phyloP scores from a whole-genome alignment of 64 coral and sea anemone genomes.

The Dendronephthya gigantea region DNA sequence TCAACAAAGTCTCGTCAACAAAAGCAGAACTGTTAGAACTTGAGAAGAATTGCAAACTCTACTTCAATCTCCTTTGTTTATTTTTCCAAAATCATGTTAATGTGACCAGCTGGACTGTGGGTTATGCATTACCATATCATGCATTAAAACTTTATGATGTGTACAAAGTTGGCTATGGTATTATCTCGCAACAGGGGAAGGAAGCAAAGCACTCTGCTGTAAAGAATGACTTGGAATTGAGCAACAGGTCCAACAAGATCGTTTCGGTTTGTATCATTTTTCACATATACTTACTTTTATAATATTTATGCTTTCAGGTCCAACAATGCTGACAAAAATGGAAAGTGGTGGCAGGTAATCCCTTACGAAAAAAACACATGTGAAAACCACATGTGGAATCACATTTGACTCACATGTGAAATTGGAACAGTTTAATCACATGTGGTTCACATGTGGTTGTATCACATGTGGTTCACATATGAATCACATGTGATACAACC shows the following conservation, averaged over 20 bases:
- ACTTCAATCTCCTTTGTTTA: constrained; percentile 4
- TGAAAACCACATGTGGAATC: too few species aligned
- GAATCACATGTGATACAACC: too few species aligned
- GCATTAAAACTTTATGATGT: not conserved
- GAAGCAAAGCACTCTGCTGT: not conserved
- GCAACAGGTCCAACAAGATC: not conserved
- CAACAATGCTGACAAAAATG: not conserved
- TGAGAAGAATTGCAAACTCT: not conserved
- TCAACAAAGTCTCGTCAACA: not conserved
- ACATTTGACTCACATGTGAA: too few species aligned
- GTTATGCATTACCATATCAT: not conserved
- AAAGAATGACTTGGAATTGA: not conserved
- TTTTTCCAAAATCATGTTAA: not conserved
- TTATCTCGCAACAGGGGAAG: not conserved
- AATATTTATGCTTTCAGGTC: not conserved
- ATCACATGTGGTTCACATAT: too few species aligned
- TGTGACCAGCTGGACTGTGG: not conserved
- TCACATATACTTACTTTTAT: too few species aligned
- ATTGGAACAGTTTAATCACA: too few species aligned
- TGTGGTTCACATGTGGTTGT: too few species aligned
- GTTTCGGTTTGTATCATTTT: too few species aligned
- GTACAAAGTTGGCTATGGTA: not conserved
- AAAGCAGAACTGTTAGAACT: not conserved
- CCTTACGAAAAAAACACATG: too few species aligned
- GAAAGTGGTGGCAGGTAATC: not conserved